A percentile compares a stretch with the other conserved stretches of the same genome.
Conservation (phyloP, 2,888 invertebrate species). For the Chrysolina americana region DNA sequence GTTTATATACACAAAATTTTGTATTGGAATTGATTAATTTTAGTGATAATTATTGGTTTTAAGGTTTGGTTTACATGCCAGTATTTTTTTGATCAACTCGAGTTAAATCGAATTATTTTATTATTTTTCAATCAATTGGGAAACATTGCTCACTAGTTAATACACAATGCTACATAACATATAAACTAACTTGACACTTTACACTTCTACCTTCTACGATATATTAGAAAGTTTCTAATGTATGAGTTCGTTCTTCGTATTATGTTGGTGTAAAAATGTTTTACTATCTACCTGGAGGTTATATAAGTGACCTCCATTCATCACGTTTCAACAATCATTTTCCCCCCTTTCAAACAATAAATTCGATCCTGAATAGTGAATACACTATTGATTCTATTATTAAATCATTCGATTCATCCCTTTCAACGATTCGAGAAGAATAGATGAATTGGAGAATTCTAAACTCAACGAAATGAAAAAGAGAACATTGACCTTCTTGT, state of each 20-base stretch:
- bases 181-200: neutral
- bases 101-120: too few species aligned
- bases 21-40: too few species aligned
- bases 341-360: neutral
- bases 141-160: too few species aligned
- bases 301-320: conserved; percentile 28
- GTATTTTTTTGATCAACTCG: too few species aligned
- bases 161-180: too few species aligned
- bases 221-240: conserved; percentile 26
- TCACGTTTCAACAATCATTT: neutral
- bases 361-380: neutral
- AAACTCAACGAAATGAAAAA: neutral
- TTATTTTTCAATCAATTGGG: too few species aligned
- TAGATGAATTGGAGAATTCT: neutral
- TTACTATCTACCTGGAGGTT: conserved; percentile 27
- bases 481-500: neutral
- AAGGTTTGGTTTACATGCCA: too few species aligned
- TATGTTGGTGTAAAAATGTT: conserved; percentile 26
- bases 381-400: neutral
- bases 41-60: too few species aligned
- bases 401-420: neutral
- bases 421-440: neutral
- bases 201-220: neutral
- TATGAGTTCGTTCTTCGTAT: neutral
- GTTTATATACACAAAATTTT: neutral